These are phyloP conservation scores for Melinaea marsaeus DNA, from an alignment of 2,888 invertebrate species.

Conservation along the genomic window DNA sequence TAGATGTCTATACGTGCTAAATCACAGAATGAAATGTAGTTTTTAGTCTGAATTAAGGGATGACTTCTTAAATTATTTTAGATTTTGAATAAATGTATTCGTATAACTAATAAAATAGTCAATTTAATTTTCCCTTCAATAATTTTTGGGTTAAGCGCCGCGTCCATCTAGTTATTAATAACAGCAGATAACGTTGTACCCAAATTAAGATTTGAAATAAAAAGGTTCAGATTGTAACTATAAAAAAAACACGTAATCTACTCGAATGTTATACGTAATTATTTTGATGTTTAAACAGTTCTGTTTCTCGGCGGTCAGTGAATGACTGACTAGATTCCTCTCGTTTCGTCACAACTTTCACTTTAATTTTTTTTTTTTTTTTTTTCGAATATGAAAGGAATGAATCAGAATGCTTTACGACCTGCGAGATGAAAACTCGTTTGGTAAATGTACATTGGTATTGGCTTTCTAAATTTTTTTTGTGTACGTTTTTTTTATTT, in stretches of 20 bases:
- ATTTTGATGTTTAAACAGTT: conserved; percentile 53
- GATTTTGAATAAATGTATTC: too few species aligned
- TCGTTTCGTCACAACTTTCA: conserved; percentile 66
- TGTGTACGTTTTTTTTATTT: conserved; percentile 15
- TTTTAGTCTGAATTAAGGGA: too few species aligned
- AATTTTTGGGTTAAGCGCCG: too few species aligned
- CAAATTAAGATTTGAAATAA: too few species aligned
- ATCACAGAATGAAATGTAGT: too few species aligned
- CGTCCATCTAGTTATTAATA: too few species aligned
- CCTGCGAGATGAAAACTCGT: conserved; percentile 32
- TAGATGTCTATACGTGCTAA: conserved; percentile 3
- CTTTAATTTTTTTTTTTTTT: conserved; percentile 62
- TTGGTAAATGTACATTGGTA: conserved; percentile 25
- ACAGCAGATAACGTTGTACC: too few species aligned
- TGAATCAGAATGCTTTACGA: conserved; percentile 37
- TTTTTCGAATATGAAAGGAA: conserved; percentile 53
- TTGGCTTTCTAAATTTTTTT: conserved; percentile 24
- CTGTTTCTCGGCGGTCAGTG: conserved; percentile 62
- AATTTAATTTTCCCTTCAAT: too few species aligned
- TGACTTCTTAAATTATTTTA: too few species aligned
- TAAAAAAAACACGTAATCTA: neutral
- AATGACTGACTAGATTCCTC: conserved; percentile 66
- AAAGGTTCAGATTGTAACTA: neutral
- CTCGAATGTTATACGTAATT: conserved; percentile 33
- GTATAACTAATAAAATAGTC: too few species aligned